Conservation (phyloP, 1,140 invertebrate species). For the Pachyrhynchus sulphureomaculatus region DNA sequence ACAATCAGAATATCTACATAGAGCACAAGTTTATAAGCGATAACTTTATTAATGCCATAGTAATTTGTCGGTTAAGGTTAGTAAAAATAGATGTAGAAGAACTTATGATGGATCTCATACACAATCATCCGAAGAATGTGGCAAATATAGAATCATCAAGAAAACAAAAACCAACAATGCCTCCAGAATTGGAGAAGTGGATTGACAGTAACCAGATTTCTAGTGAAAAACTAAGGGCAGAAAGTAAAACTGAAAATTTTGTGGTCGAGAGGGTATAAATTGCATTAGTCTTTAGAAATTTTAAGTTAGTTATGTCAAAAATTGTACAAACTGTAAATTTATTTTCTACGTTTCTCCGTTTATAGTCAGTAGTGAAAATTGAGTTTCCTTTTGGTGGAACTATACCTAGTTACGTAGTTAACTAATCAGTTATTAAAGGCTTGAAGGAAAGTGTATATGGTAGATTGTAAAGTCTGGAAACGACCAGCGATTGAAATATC, state of each 20-base stretch:
- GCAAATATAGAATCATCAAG: conserved; percentile 46
- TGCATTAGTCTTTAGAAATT: no score
- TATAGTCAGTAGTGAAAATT: no score
- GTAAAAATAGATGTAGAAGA: conserved; percentile 66
- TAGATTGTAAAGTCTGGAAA: no score
- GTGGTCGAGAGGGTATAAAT: not conserved
- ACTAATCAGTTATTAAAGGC: no score
- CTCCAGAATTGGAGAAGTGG: conserved; percentile 63
- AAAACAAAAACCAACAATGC: conserved; percentile 60
- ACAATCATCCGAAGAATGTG: conserved; percentile 35
- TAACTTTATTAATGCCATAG: conserved; percentile 79
- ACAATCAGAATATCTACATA: conserved; percentile 80
- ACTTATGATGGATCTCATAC: conserved; percentile 42
- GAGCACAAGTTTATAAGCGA: conserved; percentile 81
- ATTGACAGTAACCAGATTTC: conserved; percentile 70
- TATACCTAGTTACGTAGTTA: no score
- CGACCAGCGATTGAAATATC: no score
- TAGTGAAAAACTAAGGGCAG: conserved; percentile 49
- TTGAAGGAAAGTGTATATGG: no score
- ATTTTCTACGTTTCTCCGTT: no score
- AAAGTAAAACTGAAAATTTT: conserved; percentile 6
- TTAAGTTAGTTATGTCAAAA: no score
- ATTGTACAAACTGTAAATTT: no score
- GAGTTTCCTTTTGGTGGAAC: no score
- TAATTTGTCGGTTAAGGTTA: conserved; percentile 72